Evolutionary conservation across 1,140 invertebrate species (phyloP).

Genomic region (Cherax quadricarinatus): DNA sequence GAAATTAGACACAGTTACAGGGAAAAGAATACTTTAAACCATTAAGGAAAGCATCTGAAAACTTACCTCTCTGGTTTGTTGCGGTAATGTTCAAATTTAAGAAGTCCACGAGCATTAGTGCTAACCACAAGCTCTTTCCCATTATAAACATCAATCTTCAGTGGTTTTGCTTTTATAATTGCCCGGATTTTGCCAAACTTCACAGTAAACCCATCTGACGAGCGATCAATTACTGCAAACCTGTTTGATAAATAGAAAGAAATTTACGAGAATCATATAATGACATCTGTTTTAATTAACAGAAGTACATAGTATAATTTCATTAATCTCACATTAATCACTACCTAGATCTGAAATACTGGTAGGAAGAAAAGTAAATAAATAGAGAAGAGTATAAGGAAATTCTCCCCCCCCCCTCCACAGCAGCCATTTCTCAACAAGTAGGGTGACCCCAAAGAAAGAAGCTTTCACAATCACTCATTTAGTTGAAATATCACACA

Average conservation of each 20-base stretch:
- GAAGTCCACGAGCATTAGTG: constrained; percentile 91
- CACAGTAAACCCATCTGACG: constrained; percentile 78
- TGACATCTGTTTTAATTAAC: too few species aligned
- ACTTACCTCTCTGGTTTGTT: constrained; percentile 82
- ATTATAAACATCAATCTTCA: constrained; percentile 90
- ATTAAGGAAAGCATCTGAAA: background rate
- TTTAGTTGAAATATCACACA: too few species aligned
- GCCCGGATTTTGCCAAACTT: constrained; percentile 83
- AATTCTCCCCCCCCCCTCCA: background rate
- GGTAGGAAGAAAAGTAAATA: background rate
- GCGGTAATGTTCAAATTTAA: constrained; percentile 94
- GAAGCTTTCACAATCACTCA: too few species aligned
- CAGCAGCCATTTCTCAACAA: too few species aligned
- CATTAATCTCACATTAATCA: too few species aligned
- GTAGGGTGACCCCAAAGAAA: too few species aligned
- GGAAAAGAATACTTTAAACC: too few species aligned
- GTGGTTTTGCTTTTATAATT: constrained; percentile 86
- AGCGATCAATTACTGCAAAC: constrained; percentile 70
- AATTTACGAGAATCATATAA: background rate
- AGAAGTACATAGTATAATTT: background rate
- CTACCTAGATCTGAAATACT: too few species aligned
- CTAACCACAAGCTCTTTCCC: constrained; percentile 86
- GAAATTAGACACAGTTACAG: too few species aligned
- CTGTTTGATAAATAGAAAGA: background rate
- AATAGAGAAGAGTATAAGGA: background rate